Evolutionary conservation across 2,888 invertebrate species (phyloP), one percentile per base, ranked within the genome.

Genomic region (Cordilura impudica): DNA sequence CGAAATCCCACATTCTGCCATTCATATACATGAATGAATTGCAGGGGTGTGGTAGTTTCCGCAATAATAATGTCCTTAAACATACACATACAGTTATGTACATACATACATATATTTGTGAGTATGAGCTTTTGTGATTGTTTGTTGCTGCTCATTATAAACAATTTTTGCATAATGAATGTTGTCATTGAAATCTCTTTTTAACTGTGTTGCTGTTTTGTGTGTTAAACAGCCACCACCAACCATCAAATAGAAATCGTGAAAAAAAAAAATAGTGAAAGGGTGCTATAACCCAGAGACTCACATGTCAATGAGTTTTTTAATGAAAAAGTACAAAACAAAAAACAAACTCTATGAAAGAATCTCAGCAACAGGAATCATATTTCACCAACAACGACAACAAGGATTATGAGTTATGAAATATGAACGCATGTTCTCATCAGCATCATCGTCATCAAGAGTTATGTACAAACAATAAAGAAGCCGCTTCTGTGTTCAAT

Each of bases 91-190:
- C 35, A 69, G 60, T 66, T 61, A 35, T 54, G 29, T 58, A 51
- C 43, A 31, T 56, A 65, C 45, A 5, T 49, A 56, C 54, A 53
- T 31, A 54, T 71, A 18, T 53, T 12, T 71, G n/a, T 16, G 45
- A 31, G 60, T 5, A 14, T 60, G 53, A 54, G 61, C 61, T 43
- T 43, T 74, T 75, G 79, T 79, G 71, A 71, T 67, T 79, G 67
- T 79, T 67, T 73, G 58, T 60, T 79, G 73, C 54, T 75, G 78
- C 81, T 82, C 74, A 81, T 82, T 79, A 82, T 79, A 67, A 67
- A 75, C 43, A 79, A 75, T 79, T 82, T 82, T 78, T 81, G 81
- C 82, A 82, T 82, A 81, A 82, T 81, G 82, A 81, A 82, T 82
- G 82, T 82, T 82, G 82, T 82, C 82, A 81, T 81, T 82, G 81